phyloP scores from a whole-genome alignment of 2,797 vertebrate species.

The Alca torda region DNA sequence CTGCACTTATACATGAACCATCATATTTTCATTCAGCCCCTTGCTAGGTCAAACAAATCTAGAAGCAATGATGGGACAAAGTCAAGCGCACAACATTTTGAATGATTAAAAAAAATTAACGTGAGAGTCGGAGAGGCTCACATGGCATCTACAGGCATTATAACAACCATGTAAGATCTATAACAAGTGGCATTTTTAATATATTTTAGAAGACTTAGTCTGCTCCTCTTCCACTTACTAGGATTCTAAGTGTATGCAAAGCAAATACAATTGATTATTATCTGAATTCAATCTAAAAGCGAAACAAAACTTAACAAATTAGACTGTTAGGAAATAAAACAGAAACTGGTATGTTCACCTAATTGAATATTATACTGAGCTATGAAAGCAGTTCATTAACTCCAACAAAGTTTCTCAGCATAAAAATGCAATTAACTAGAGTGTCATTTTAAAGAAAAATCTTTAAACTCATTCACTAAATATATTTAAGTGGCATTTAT shows the following conservation, averaged over 20 bases:
- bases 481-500: background rate
- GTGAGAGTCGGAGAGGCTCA: background rate
- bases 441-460: background rate
- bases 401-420: background rate
- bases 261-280: background rate
- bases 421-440: background rate
- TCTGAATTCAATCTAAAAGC: background rate
- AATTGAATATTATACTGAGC: background rate
- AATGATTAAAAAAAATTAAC: background rate
- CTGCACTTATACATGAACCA: background rate
- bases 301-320: background rate
- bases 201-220: background rate
- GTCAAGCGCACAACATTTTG: background rate
- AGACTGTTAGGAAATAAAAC: background rate
- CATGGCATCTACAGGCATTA: background rate
- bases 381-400: background rate
- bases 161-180: background rate
- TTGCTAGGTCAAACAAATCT: background rate
- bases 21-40: background rate
- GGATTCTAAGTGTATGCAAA: background rate
- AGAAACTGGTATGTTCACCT: background rate
- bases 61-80: background rate
- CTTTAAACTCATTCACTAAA: background rate
- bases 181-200: background rate
- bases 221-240: background rate